Base-by-base conservation (phyloP, 2,113 vertebrate genomes). In the Sula dactylatra region DNA sequence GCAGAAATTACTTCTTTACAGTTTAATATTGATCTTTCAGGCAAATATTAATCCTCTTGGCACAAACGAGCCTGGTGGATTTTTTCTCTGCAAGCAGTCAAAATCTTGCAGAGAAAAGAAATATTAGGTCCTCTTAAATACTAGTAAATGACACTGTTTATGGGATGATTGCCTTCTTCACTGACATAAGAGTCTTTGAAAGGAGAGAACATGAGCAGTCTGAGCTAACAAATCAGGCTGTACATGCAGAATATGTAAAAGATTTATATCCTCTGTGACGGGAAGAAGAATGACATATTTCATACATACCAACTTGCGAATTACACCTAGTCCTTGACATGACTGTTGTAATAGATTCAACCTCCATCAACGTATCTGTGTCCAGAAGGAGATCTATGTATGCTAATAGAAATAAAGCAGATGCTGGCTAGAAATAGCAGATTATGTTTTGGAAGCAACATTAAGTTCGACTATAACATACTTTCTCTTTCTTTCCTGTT, bases 21-120 rank as follows among this genome's bases (percentile, higher is more conserved):
- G 12, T 85, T 83, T 72, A 87, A 79, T 91, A 82, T 82, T 85
- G 47, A 82, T 96, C 76, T 96, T 91, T 38, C 65, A 82, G 65
- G 22, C 44, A 87, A 95, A 61, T 79, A 84, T 52, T 79, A 95
- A 96, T 91, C 83, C 38, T 93, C 65, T 42, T 47, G 21, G 44
- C 18, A 79, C 65, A 65, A 94, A 49, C 1, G 20, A 81, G n/a
- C 32, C 38, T 61, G 15, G 22, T 0, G 2, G 81, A 95, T 79
- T 93, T 82, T 89, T 91, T 82, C 91, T 82, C 72, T 66, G 50
- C 34, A 93, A 85, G 58, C n/a, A 88, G 55, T 11, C 77, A 86
- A 86, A 92, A 31, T 81, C 73, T 65, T 82, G 16, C 73, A 89
- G 47, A 86, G 52, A 78, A 94, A 86, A 88, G 16, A 93, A 96